phyloP scores from a whole-genome alignment of 2,888 invertebrate genomes.

The Hirtodrosophila cameraria region DNA sequence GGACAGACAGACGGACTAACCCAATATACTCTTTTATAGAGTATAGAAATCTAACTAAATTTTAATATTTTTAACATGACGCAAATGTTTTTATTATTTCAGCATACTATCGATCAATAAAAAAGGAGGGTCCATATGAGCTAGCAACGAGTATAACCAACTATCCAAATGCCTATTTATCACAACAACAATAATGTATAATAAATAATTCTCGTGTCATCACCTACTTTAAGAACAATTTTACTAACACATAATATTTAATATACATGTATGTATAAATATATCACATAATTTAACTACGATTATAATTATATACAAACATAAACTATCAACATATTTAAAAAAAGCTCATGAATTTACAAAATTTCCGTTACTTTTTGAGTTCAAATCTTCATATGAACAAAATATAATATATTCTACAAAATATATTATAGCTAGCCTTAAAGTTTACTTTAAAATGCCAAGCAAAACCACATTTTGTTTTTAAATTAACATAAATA shows the following conservation, averaged over 20 bases:
- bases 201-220: conserved; percentile 42
- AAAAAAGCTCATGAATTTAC: too few species aligned
- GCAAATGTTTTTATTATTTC: conserved; percentile 11
- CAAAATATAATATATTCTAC: too few species aligned
- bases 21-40: background rate
- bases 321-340: too few species aligned
- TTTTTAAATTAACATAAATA: too few species aligned
- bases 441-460: too few species aligned
- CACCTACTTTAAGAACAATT: conserved; percentile 40
- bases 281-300: conserved; percentile 14
- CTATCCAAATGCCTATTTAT: conserved; percentile 50
- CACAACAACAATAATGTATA: conserved; percentile 45
- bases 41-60: background rate
- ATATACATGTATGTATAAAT: conserved; percentile 20
- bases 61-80: conserved; percentile 2
- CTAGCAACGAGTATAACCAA: conserved; percentile 34
- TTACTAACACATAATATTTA: conserved; percentile 13
- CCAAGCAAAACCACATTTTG: too few species aligned
- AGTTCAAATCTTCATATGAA: too few species aligned
- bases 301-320: too few species aligned
- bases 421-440: too few species aligned
- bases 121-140: conserved; percentile 41
- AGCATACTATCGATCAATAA: conserved; percentile 46
- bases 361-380: too few species aligned
- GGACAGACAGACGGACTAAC: too few species aligned